phyloP scores from a whole-genome alignment of 2,113 vertebrate species.

The Nothocercus julius region DNA sequence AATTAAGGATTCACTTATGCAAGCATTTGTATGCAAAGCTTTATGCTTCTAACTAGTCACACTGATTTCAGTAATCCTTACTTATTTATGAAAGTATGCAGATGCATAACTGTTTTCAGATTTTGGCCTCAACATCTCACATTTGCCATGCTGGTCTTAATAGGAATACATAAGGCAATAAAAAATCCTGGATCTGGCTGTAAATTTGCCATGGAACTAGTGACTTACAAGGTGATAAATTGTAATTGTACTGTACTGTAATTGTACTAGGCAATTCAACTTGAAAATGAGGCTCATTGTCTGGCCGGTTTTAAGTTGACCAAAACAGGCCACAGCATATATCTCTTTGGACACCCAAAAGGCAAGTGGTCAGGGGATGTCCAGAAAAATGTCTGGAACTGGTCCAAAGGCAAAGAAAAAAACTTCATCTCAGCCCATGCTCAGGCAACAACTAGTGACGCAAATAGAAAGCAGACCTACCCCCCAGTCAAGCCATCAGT shows the following conservation, averaged over 20 bases:
- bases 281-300: neutral
- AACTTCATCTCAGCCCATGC: constrained; percentile 2
- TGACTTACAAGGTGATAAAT: constrained; percentile 36
- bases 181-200: constrained; percentile 1
- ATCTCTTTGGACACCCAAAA: neutral
- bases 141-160: neutral
- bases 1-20: neutral
- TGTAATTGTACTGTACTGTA: constrained; percentile 23
- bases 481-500: neutral
- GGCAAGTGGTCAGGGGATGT: neutral
- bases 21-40: neutral
- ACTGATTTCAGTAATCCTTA: neutral
- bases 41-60: neutral
- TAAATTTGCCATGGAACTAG: neutral
- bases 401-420: constrained; percentile 32
- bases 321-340: constrained; percentile 45
- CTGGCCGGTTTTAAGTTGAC: constrained; percentile 25
- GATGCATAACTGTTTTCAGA: neutral
- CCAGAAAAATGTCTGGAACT: constrained; percentile 43
- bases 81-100: neutral
- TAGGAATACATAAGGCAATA: neutral
- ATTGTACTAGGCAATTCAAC: neutral
- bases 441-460: neutral
- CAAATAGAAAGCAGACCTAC: constrained; percentile 33
- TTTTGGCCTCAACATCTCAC: neutral